Base-by-base conservation (phyloP, 2,797 vertebrate genomes). In the Chaunax sp. region DNA sequence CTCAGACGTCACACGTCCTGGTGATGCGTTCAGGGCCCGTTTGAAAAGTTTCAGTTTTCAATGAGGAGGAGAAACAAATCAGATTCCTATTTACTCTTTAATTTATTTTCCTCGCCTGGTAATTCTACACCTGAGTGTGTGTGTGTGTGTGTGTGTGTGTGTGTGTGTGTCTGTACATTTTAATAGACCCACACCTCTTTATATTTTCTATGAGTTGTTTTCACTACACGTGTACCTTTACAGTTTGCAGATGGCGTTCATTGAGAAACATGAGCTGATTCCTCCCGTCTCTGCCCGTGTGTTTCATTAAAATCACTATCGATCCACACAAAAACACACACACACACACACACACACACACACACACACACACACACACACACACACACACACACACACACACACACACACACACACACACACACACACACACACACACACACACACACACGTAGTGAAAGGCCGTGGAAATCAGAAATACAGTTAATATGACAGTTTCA, bases 261-360 rank as follows among this genome's bases (percentile, higher is more conserved):
- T 84, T 90, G 80, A 86, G 66, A 90, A 89, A 86, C 87, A 84
- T 82, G 79, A 84, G 80, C 74, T 69, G 80, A 18, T 38, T 54
- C 44, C 20, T 56, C 33, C 43, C 45, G 54, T 75, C 76, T 84
- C 77, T 81, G 80, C 80, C 73, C 63, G 76, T 83, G 77, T 86
- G 77, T 91, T 88, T 81, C 90, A 92, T 92, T 92, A 91, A 91
- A 71, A 88, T 88, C 68, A 71, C 72, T 82, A 92, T 92, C 51
- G 88, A 92, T 91, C 82, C 60, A 72, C 62, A 63, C 61, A 30
- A 76, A 58, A 70, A 33, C 73, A 35, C 69, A 64, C 73, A 75
- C 71, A 63, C 78, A 79, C 35, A 38, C 66, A 23, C 56, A 40
- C 72, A 52, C 60, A 54, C 59, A 44, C 55, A 47, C 62, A 43